phyloP scores from a whole-genome alignment of 2,113 vertebrate genomes.

The Myotis yumanensis region DNA sequence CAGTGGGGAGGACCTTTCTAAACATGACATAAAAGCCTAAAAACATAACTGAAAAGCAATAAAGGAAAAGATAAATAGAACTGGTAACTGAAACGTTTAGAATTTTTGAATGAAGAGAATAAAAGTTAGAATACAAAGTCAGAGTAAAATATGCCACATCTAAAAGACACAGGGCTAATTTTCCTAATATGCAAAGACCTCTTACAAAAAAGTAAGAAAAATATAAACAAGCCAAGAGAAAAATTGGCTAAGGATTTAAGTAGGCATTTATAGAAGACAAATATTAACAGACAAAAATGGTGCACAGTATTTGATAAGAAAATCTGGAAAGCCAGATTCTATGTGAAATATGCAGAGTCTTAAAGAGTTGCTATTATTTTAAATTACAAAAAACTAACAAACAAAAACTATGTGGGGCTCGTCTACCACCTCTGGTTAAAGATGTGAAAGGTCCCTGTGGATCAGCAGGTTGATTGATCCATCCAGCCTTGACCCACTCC shows the following conservation, averaged over 20 bases:
- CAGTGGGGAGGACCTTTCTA: neutral
- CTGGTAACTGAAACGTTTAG: neutral
- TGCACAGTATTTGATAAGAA: neutral
- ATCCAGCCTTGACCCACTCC: neutral
- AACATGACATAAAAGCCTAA: neutral
- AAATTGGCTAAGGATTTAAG: neutral
- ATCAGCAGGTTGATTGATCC: neutral
- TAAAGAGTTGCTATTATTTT: constrained; percentile 3
- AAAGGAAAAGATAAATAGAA: neutral
- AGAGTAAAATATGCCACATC: neutral
- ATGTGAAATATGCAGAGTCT: neutral
- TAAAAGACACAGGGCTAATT: neutral
- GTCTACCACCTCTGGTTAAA: neutral
- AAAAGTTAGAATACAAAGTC: neutral
- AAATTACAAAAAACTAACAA: neutral
- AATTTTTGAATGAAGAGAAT: neutral
- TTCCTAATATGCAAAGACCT: neutral
- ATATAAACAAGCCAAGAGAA: neutral
- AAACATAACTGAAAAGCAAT: neutral
- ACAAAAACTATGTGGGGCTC: neutral
- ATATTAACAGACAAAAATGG: neutral
- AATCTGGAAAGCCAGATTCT: neutral
- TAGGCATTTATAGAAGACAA: neutral
- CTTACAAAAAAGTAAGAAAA: neutral
- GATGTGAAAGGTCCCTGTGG: neutral